These are phyloP conservation scores for Xenus cinereus DNA, from an alignment of 2,113 vertebrate genomes.

Conservation along the genomic window DNA sequence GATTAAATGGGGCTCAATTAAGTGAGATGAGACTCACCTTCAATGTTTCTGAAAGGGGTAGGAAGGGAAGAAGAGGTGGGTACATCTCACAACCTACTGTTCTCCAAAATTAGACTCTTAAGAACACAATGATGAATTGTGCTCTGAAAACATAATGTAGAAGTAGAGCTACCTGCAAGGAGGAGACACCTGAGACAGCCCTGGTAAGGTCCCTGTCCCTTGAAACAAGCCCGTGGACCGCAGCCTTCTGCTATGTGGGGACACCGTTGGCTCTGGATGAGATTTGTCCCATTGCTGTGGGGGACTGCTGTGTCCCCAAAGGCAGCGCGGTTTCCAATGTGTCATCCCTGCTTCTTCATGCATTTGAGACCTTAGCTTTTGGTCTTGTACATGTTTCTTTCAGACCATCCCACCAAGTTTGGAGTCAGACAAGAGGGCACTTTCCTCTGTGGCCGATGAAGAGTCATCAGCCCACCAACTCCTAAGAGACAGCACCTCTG, in stretches of 20 bases:
- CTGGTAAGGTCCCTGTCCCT: not conserved
- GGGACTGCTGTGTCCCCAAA: not conserved
- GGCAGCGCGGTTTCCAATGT: fast-evolving
- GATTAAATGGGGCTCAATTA: not conserved
- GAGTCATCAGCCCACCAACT: not conserved
- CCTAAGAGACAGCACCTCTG: not conserved
- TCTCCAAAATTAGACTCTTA: not conserved
- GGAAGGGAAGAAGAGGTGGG: not conserved
- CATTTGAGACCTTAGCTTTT: not conserved
- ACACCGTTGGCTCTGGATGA: not conserved
- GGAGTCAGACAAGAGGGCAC: not conserved
- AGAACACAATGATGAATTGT: not conserved
- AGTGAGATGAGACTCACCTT: not conserved
- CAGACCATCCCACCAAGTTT: not conserved
- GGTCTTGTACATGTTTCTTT: not conserved
- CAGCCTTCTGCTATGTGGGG: not conserved
- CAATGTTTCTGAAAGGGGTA: not conserved
- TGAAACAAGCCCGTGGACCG: not conserved
- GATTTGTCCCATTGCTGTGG: not conserved
- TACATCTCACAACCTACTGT: too few species aligned
- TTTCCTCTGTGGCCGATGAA: not conserved
- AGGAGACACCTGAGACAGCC: not conserved
- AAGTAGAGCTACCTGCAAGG: not conserved
- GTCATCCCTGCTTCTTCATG: not conserved
- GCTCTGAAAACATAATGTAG: not conserved